Evolutionary conservation across 2,113 vertebrate species (phyloP).

Genomic region (Anolis sagrei): DNA sequence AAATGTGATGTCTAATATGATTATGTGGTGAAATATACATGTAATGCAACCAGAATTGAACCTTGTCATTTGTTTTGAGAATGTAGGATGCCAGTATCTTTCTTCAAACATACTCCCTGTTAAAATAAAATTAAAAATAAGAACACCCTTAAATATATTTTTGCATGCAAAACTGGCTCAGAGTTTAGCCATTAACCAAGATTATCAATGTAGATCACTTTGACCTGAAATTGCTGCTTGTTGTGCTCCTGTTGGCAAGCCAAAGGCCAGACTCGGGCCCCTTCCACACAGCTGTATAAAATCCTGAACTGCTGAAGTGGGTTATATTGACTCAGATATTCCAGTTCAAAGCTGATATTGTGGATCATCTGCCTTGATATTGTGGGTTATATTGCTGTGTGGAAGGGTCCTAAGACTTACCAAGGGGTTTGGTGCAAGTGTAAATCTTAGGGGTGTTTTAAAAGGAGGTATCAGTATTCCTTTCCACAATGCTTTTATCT

Average conservation of each 20-base stretch:
- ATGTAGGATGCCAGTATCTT: neutral
- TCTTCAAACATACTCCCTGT: neutral
- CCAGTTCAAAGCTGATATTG: too few species aligned
- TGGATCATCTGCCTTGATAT: too few species aligned
- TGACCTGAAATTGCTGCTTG: constrained; percentile 60
- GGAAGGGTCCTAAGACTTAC: neutral
- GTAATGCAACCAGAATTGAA: neutral
- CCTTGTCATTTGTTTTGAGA: neutral
- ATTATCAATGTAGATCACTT: constrained; percentile 66
- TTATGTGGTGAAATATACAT: neutral
- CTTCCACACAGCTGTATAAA: too few species aligned
- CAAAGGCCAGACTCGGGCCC: neutral
- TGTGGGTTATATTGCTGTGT: too few species aligned
- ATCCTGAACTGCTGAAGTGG: too few species aligned
- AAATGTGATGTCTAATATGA: neutral
- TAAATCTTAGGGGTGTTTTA: too few species aligned
- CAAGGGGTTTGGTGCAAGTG: neutral
- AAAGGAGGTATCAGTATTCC: too few species aligned
- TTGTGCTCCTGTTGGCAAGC: constrained; percentile 57
- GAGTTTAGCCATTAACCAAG: constrained; percentile 69
- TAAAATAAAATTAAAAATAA: neutral
- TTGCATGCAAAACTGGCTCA: neutral
- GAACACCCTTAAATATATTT: constrained; percentile 14
- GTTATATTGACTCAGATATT: too few species aligned
- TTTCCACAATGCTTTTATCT: too few species aligned